Percentiles rank a stretch among this genome's conserved stretches.
Evolutionary conservation across 35 echinoderm and acorn worm species (phyloP).

Genomic region (Strongylocentrotus purpuratus): DNA sequence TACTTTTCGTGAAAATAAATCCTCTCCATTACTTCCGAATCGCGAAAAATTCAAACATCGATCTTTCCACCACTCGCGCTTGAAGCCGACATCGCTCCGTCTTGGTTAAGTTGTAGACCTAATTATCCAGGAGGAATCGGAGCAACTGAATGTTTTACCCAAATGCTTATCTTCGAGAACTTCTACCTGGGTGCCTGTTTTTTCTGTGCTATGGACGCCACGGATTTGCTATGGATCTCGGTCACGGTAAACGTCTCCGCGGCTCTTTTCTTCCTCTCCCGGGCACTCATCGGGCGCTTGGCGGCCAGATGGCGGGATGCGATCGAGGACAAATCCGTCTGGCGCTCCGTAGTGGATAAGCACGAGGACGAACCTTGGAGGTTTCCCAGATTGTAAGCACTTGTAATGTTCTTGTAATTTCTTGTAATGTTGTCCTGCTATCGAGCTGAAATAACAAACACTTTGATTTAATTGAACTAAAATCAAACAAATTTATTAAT

Average conservation of each 20-base stretch:
- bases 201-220: slow-evolving; percentile 37
- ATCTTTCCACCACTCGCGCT: not conserved
- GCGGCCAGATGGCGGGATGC: slow-evolving; percentile 1
- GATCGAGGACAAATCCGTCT: not conserved
- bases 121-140: not conserved
- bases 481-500: no score
- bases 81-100: not conserved
- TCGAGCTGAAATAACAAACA: no score
- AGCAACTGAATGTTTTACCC: not conserved
- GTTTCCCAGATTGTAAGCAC: slow-evolving; percentile 67
- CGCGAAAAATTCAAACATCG: not conserved
- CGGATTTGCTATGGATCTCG: slow-evolving; percentile 60
- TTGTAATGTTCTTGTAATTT: no score
- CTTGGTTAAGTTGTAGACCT: not conserved
- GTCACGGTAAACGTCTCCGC: slow-evolving; percentile 47
- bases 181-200: slow-evolving; percentile 12
- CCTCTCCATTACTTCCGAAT: not conserved
- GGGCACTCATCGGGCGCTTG: not conserved
- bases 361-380: slow-evolving; percentile 57
- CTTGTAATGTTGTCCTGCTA: not conserved
- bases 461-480: no score
- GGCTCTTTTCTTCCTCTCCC: slow-evolving; percentile 47
- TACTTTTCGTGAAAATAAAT: no score
- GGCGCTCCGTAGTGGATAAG: slow-evolving; percentile 42
- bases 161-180: not conserved